Evolutionary conservation across 2,797 vertebrate genomes (phyloP), one percentile per base, ranked within the genome.

Genomic region (Caiman crocodilus): DNA sequence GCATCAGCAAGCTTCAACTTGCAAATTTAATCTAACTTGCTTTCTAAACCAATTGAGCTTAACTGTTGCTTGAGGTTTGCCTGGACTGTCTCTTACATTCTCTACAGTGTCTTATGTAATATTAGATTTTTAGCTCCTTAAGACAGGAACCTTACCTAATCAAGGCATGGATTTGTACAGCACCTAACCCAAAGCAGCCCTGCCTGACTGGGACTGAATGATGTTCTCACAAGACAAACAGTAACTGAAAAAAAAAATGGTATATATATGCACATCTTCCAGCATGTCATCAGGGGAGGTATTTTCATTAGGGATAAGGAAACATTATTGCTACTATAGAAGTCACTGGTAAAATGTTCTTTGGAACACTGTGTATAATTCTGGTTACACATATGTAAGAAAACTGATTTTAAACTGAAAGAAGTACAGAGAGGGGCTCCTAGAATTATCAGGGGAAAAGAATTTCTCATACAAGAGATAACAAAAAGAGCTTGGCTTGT

Each of bases 201-300:
- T 63, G 25, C 25, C 30, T 59, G 26, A 35, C 6, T 30, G 3
- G 4, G 23, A 14, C 3, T 3, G 58, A 50, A 75, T 71, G 84
- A 4, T 82, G 21, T 17, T 35, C 21, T 56, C 14, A 21, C 12
- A 76, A 23, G 79, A 1, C 8, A 13, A 57, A 18, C 2, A 76
- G 64, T 9, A 60, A n/a, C 5, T 83, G 17, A 56, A 81, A 20
- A 69, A n/a, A n/a, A 90, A 83, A 82, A 2, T 50, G 32, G 5
- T 5, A 3, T 21, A n/a, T 26, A 69, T 4, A 60, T 20, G 4
- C 5, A 1, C 7, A 1, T 30, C 74, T 59, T 17, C 3, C 21
- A 65, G 25, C 14, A 4, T 79, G 35, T 69, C 79, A 81, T 17
- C 42, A 3, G 16, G 0, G 2, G 87, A 2, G 76, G 5, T 2